Base-by-base conservation (phyloP, 2,797 vertebrate genomes). In the Eidolon dupreanum region DNA sequence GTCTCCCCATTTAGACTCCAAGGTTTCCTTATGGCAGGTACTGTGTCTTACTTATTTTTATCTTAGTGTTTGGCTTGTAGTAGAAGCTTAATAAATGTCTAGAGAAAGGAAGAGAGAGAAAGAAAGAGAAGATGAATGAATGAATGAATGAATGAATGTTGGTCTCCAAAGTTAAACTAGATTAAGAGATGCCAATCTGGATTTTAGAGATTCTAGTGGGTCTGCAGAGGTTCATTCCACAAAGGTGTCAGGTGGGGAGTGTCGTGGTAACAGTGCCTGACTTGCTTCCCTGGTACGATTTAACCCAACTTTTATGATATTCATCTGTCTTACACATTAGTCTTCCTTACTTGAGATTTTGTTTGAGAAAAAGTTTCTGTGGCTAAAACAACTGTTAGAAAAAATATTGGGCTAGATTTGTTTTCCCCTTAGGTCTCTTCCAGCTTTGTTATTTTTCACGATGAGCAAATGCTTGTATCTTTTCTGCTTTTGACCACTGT, bases 11-110 rank as follows among this genome's bases (percentile, higher is more conserved):
- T 86, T 59, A 90, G 82, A 92, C 51, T 26, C 57, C 53, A 57
- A 49, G 17, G 38, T 63, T 86, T 86, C 65, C n/a, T 74, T 66
- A 38, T 3, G 43, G 61, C 43, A 74, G 24, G 68, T 36, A 17
- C 63, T 51, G 2, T 49, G 65, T 57, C 24, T 74, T 53, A 38
- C 26, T 90, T 92, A 86, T 85, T 95, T 96, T 92, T 90, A 90
- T 5, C 12, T 19, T 81, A 61, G 46, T 83, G 17, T 24, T 70
- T 71, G 83, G 20, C 36, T 92, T 90, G 20, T 46, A 15, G 49
- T 71, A 65, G 70, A 43, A 71, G 49, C 31, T 65, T n/a, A 88
- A 59, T 53, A 86, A 41, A 73, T 81, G 4, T 84, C 49, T 87
- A 59, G 17, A 38, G 5, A 63, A 46, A 79, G 16, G 24, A 13